phyloP scores from a whole-genome alignment of 1,140 invertebrate species.

The Lamellibrachia luymesi region DNA sequence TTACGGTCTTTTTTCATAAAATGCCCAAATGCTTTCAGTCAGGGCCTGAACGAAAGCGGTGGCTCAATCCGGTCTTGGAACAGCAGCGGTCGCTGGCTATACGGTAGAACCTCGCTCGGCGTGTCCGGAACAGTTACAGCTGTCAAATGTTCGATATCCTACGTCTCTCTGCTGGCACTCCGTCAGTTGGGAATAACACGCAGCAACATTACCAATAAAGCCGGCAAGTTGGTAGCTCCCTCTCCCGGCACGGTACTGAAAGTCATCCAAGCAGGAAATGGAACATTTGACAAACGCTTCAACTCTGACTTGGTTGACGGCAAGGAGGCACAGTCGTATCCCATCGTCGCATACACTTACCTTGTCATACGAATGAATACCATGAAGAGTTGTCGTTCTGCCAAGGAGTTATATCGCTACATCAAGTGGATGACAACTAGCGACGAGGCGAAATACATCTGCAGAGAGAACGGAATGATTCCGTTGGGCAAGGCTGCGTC shows the following conservation, averaged over 20 bases:
- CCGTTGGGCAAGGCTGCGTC: conserved; percentile 29
- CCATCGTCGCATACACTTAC: conserved; percentile 42
- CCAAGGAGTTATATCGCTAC: conserved; percentile 42
- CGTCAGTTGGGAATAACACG: background rate
- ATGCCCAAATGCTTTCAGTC: background rate
- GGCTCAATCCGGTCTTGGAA: background rate
- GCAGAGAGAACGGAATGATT: conserved; percentile 29
- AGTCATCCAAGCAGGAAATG: background rate
- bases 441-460: conserved; percentile 23
- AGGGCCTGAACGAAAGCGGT: background rate
- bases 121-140: background rate
- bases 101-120: background rate
- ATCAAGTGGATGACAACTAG: conserved; percentile 39
- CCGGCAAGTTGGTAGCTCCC: background rate
- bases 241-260: background rate
- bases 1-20: background rate
- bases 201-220: background rate
- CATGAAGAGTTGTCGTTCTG: conserved; percentile 36
- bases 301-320: conserved; percentile 32
- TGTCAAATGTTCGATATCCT: background rate
- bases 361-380: conserved; percentile 35
- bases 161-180: background rate
- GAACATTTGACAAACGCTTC: background rate
- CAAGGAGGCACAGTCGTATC: conserved; percentile 31
- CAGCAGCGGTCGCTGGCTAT: background rate